Percentiles rank a stretch among this genome's conserved stretches.
Evolutionary conservation across 2,888 invertebrate genomes (phyloP).

Genomic region (Microctonus aethiopoides): DNA sequence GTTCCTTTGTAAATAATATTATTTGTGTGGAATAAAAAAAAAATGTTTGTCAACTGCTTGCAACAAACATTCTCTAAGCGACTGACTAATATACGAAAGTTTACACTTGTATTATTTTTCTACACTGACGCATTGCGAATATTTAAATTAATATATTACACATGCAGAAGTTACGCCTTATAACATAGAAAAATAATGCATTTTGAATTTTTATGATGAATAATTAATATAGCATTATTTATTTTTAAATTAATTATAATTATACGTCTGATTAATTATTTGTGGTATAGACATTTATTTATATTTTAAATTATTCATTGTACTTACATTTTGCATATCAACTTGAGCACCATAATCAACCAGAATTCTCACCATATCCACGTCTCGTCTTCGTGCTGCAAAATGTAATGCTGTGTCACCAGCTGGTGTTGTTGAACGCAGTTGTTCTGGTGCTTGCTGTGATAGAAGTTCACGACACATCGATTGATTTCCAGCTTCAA

Average conservation of each 20-base stretch:
- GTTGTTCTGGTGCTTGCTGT: slow-evolving; percentile 88
- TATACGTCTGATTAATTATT: not conserved
- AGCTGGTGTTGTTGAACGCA: slow-evolving; percentile 82
- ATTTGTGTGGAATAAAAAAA: not conserved
- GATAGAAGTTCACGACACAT: slow-evolving; percentile 94
- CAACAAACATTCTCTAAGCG: slow-evolving; percentile 31
- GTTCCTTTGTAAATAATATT: too few species aligned
- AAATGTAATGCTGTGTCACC: slow-evolving; percentile 96
- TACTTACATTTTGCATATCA: slow-evolving; percentile 85
- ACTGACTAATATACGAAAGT: slow-evolving; percentile 30
- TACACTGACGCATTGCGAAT: slow-evolving; percentile 54
- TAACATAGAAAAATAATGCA: slow-evolving; percentile 41
- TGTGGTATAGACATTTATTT: not conserved
- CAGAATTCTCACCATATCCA: slow-evolving; percentile 91
- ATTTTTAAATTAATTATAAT: not conserved
- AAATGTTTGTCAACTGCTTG: not conserved
- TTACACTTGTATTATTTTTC: slow-evolving; percentile 21
- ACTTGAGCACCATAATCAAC: slow-evolving; percentile 93
- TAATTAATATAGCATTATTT: not conserved
- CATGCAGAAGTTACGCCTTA: slow-evolving; percentile 47
- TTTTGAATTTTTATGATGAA: slow-evolving; percentile 46
- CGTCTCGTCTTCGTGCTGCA: slow-evolving; percentile 91
- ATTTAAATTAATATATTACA: slow-evolving; percentile 54
- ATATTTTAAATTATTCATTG: not conserved
- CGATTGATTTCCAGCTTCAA: slow-evolving; percentile 94